Evolutionary conservation across 2,113 vertebrate genomes (phyloP).

Genomic region (Bagarius yarrelli): DNA sequence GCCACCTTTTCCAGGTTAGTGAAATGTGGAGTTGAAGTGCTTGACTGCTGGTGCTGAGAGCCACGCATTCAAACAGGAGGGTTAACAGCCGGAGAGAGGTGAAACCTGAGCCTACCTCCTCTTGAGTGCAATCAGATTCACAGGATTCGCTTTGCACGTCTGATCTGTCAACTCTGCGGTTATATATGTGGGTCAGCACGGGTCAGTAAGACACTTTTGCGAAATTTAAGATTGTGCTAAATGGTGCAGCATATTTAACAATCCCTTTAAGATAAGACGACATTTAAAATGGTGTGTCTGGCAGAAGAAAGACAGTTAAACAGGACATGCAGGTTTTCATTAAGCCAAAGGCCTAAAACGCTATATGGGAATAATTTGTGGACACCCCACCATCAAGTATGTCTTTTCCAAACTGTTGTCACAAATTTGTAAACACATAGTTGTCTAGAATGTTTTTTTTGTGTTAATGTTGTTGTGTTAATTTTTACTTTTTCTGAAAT

Average conservation of each 20-base stretch:
- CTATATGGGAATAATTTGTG: no score
- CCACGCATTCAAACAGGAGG: conserved; percentile 7
- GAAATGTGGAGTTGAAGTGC: conserved; percentile 54
- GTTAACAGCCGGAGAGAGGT: conserved; percentile 30
- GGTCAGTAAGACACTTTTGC: conserved; percentile 16
- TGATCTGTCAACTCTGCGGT: conserved; percentile 25
- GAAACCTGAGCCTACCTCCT: conserved; percentile 16
- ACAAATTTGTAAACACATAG: no score
- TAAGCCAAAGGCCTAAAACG: neutral
- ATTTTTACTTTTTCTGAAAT: no score
- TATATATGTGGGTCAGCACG: conserved; percentile 27
- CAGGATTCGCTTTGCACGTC: conserved; percentile 9
- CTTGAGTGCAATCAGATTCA: conserved; percentile 23
- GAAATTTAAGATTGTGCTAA: conserved; percentile 23
- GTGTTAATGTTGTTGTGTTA: no score
- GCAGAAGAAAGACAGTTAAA: conserved; percentile 35
- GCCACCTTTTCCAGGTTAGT: conserved; percentile 53
- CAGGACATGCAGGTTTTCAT: neutral
- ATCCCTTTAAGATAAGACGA: conserved; percentile 27
- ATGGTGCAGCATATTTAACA: conserved; percentile 12
- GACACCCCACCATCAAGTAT: no score
- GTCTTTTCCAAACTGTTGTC: no score
- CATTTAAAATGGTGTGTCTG: conserved; percentile 26
- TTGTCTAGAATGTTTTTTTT: no score
- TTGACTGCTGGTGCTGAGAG: conserved; percentile 20